Evolutionary conservation across 1,140 invertebrate genomes (phyloP).

Genomic region (Pachypsylla venusta): DNA sequence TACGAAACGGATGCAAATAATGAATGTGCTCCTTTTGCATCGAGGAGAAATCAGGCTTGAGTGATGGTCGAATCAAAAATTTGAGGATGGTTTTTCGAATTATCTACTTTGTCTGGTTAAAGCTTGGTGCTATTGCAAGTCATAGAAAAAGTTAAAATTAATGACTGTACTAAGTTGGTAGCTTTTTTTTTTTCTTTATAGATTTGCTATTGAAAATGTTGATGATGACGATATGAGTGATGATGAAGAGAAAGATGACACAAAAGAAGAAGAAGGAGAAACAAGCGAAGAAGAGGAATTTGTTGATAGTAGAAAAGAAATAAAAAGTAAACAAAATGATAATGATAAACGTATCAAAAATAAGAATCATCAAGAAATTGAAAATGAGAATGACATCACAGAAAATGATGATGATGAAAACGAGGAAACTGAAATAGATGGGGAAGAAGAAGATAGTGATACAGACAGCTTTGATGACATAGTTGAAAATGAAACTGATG

Average conservation of each 20-base stretch:
- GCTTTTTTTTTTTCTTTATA: constrained; percentile 1
- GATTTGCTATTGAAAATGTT: constrained; percentile 32
- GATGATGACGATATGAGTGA: constrained; percentile 29
- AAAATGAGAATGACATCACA: constrained; percentile 15
- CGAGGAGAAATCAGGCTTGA: too few relatives aligned
- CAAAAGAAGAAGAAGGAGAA: constrained; percentile 20
- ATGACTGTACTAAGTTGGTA: too few relatives aligned
- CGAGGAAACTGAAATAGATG: constrained; percentile 22
- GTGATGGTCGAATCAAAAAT: too few relatives aligned
- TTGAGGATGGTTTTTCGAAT: too few relatives aligned
- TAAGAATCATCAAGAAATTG: too few relatives aligned
- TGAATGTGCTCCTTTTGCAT: too few relatives aligned
- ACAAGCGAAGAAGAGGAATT: constrained; percentile 23
- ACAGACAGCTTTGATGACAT: constrained; percentile 13
- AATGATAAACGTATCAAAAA: too few relatives aligned
- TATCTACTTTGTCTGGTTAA: too few relatives aligned
- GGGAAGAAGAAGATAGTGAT: constrained; percentile 12
- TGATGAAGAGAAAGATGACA: constrained; percentile 20
- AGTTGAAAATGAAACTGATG: constrained; percentile 20
- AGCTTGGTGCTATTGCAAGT: too few relatives aligned
- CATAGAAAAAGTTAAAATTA: too few relatives aligned
- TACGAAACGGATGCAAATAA: too few relatives aligned
- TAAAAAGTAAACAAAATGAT: not conserved
- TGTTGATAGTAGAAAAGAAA: not conserved
- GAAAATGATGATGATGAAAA: constrained; percentile 23